These are phyloP conservation scores for Hydra vulgaris DNA, from an alignment of 30 jellyfish, hydroid and myxozoan species.

Conservation along the genomic window DNA sequence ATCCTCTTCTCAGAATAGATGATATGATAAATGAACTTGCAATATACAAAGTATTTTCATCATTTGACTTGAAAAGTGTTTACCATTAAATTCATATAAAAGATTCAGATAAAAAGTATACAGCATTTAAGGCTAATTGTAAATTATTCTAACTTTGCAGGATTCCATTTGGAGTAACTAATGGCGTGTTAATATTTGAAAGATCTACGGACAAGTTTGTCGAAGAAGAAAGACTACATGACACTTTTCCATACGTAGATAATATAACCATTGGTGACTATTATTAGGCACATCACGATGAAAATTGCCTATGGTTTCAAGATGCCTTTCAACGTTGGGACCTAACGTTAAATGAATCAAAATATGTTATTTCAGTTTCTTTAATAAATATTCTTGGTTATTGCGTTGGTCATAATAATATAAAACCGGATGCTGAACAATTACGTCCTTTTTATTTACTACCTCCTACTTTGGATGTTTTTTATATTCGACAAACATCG, in stretches of 20 bases:
- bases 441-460: slow-evolving; percentile 28
- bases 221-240: slow-evolving; percentile 22
- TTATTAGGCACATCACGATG: slow-evolving; percentile 28
- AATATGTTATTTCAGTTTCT: neutral
- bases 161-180: no score
- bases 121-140: slow-evolving; percentile 38
- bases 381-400: no score
- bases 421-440: slow-evolving; percentile 34
- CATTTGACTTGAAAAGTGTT: slow-evolving; percentile 33
- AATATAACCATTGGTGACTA: slow-evolving; percentile 36
- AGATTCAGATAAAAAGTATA: slow-evolving; percentile 4
- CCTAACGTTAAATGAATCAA: slow-evolving; percentile 11
- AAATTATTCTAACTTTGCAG: slow-evolving; percentile 13
- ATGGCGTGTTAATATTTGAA: slow-evolving; percentile 39
- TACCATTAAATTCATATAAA: slow-evolving; percentile 31
- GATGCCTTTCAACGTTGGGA: slow-evolving; percentile 18
- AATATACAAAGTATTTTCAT: slow-evolving; percentile 1
- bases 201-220: slow-evolving; percentile 16
- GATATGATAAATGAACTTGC: slow-evolving; percentile 27
- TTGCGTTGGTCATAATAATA: slow-evolving; percentile 15
- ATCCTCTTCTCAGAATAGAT: slow-evolving; percentile 32
- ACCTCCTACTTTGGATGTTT: slow-evolving; percentile 24
- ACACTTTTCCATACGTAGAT: no score
- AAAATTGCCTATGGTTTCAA: neutral
- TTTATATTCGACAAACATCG: neutral